Evolutionary conservation across 2,888 invertebrate genomes (phyloP).

Genomic region (Leucophora obtusa): DNA sequence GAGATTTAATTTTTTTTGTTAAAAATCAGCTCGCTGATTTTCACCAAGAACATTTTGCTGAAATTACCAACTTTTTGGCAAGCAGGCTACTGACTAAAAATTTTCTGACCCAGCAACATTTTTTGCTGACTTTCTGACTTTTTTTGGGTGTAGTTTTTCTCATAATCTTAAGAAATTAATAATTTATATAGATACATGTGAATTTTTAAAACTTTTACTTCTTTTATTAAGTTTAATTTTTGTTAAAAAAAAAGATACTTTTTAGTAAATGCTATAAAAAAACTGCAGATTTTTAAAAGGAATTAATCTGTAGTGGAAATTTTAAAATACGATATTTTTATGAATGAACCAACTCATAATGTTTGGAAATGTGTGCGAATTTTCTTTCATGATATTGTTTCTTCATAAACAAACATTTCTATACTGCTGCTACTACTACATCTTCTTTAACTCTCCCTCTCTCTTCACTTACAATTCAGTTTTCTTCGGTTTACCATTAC

Average conservation of each 20-base stretch:
- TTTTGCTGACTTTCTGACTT: too few relatives aligned
- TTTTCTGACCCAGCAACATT: too few relatives aligned
- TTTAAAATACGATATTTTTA: conserved; percentile 31
- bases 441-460: background rate
- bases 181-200: too few relatives aligned
- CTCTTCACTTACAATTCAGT: conserved; percentile 73
- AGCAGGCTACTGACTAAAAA: too few relatives aligned
- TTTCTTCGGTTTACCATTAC: conserved; percentile 85
- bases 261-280: conserved; percentile 47
- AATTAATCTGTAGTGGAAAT: conserved; percentile 29
- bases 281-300: conserved; percentile 34
- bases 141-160: too few relatives aligned
- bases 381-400: conserved; percentile 37
- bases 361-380: conserved; percentile 61
- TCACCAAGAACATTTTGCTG: too few relatives aligned
- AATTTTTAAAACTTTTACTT: too few relatives aligned
- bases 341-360: conserved; percentile 20
- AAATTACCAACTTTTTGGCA: too few relatives aligned
- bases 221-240: conserved; percentile 40
- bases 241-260: conserved; percentile 50
- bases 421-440: conserved; percentile 29
- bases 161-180: too few relatives aligned
- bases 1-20: too few relatives aligned
- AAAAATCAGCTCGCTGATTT: too few relatives aligned
- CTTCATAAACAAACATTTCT: conserved; percentile 30